Evolutionary conservation across 2,113 vertebrate species (phyloP), one percentile per base, ranked within the genome.

Genomic region (Tauraco erythrolophus): DNA sequence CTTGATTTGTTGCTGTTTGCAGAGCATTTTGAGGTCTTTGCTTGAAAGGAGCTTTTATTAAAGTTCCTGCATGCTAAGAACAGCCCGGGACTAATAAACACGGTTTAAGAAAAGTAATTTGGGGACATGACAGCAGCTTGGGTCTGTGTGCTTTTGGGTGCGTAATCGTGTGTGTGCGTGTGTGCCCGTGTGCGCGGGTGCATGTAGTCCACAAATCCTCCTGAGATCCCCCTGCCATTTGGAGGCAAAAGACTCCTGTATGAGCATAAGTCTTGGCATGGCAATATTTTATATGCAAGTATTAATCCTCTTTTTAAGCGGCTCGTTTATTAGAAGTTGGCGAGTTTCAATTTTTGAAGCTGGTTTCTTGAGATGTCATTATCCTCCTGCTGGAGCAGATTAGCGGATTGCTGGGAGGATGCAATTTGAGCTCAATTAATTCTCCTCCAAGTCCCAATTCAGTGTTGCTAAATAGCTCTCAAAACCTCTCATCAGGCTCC

Each of bases 371-470:
- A 96, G 91, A 87, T 96, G 97, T 98, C 98, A 96, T 98, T 98
- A 97, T 97, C 97, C 92, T 97, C 94, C 98, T 98, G 97, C 91
- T 97, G 96, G 90, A 98, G 96, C 97, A 96, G 97, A 97, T 98
- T 97, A 98, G 94, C 9, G 80, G 95, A 98, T 98, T 97, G 97
- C 98, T 97, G 14, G 89, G 88, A 98, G 96, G 96, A 97, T 91
- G 97, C 97, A 98, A 98, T 98, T 98, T 96, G 96, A 97, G 97
- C 95, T 96, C 96, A 98, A 98, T 98, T 98, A 98, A 98, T 98
- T 98, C 97, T 97, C 95, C 97, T 96, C 97, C 97, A 96, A 96
- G 97, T 97, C 98, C 88, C 97, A 95, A 61, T 97, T 96, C 96
- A 85, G 95, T 46, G 68, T 64, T 54, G 90, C 93, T 96, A 97